Base-by-base conservation (phyloP, 2,113 vertebrate species). In the Zapornia atra region DNA sequence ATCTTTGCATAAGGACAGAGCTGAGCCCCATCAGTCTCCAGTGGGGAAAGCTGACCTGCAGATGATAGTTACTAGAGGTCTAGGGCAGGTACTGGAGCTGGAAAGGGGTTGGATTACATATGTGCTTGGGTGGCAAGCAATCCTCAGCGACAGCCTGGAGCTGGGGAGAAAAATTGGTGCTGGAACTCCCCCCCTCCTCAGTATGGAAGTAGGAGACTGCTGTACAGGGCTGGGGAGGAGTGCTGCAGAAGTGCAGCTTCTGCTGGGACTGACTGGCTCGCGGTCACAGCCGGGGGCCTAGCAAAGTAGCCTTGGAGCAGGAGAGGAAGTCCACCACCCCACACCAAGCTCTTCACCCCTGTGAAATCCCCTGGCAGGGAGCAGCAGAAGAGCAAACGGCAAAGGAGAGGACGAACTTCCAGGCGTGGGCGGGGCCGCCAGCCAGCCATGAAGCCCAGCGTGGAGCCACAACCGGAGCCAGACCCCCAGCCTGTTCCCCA, bases 341-440 rank as follows among this genome's bases (percentile, higher is more conserved):
- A 15, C 4, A 10, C 14, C 33, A 21, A 73, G 40, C 9, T 33
- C 10, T 64, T 44, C 33, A 66, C 10, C 28, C 3, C 2, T 34
- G 11, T 84, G 68, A 91, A 91, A 91, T 59, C 13, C 12, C 9
- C 34, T 56, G 44, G 59, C 91, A 98, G 98, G 72, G 73, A 96
- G 31, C 76, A 96, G 31, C 76, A 68, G 20, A 97, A 46, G 92
- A 84, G 1, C 11, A 94, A 97, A 21, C 19, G 34, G 19, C 90
- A 81, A 28, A 97, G 12, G 46, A 97, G 76, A 92, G 33, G 54
- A 83, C 97, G 76, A 91, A 40, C 50, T 50, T 9, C 29, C 25
- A 72, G 36, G 53, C 38, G 38, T 84, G 64, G 94, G 66, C 50
- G 19, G 34, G 76, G 82, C 29, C 65, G 2, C 18, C 76, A 65